Evolutionary conservation across 92 coral and sea anemone species (phyloP).

Genomic region (Umimayanthus chanpuru): DNA sequence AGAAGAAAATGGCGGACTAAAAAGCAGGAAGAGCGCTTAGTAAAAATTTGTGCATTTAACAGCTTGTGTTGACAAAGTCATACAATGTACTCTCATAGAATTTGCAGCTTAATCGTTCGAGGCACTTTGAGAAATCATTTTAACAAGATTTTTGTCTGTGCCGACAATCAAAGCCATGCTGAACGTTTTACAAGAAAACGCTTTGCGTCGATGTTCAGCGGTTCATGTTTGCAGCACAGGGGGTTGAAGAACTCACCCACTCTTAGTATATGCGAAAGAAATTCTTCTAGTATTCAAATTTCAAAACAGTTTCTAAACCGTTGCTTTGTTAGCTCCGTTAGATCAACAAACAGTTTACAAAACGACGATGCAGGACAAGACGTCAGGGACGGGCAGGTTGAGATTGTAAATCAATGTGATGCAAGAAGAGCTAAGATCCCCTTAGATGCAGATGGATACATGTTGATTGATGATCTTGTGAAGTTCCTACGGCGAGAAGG

Average conservation of each 20-base stretch:
- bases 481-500: conserved; percentile 74
- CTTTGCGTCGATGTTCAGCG: not conserved
- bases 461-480: conserved; percentile 70
- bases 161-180: not conserved
- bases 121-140: not conserved
- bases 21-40: not conserved
- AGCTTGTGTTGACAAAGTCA: no score
- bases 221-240: not conserved
- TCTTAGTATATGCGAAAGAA: not conserved
- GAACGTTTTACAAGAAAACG: not conserved
- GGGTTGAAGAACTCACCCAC: not conserved
- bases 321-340: not conserved
- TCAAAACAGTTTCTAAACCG: not conserved
- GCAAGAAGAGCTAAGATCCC: conserved; percentile 10
- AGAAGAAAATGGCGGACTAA: conserved; percentile 11
- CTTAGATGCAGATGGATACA: conserved; percentile 61
- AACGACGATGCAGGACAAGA: not conserved
- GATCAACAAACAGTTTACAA: conserved; percentile 1
- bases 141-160: not conserved
- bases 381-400: no score
- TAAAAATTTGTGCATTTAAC: not conserved
- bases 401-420: not conserved
- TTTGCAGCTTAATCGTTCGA: not conserved
- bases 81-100: not conserved
- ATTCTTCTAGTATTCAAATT: not conserved